A percentile compares a stretch with the other conserved stretches of the same genome.
These are phyloP conservation scores for Coremacera marginata DNA, from an alignment of 2,888 invertebrate species.

Conservation along the genomic window DNA sequence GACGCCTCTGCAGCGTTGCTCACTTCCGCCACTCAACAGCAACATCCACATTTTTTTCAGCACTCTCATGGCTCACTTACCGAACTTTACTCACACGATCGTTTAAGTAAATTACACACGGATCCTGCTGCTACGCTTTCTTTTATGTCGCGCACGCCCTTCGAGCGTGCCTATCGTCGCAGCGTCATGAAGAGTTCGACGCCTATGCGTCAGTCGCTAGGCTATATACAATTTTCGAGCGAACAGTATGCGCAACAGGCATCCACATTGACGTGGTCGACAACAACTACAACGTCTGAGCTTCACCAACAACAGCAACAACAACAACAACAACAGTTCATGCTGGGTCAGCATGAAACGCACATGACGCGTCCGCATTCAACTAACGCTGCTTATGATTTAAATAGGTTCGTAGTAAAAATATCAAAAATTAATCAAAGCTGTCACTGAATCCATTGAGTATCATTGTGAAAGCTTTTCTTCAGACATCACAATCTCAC, in stretches of 20 bases:
- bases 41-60: slow-evolving; percentile 34
- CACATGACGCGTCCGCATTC: slow-evolving; percentile 57
- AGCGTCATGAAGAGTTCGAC: slow-evolving; percentile 63
- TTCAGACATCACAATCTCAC: background rate
- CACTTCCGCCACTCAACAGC: background rate
- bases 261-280: background rate
- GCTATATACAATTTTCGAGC: slow-evolving; percentile 52
- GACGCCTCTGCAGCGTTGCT: slow-evolving; percentile 46
- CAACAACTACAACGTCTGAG: background rate
- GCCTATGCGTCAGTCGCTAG: slow-evolving; percentile 61
- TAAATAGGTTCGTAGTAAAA: slow-evolving; percentile 64
- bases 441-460: background rate
- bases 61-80: slow-evolving; percentile 55
- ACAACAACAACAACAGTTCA: slow-evolving; percentile 36
- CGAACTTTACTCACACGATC: slow-evolving; percentile 56
- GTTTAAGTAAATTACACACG: slow-evolving; percentile 51
- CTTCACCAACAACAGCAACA: slow-evolving; percentile 27
- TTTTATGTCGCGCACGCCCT: slow-evolving; percentile 67
- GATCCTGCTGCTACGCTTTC: slow-evolving; percentile 51
- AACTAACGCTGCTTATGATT: slow-evolving; percentile 63
- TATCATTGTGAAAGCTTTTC: slow-evolving; percentile 17
- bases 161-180: slow-evolving; percentile 68
- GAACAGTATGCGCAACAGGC: slow-evolving; percentile 34
- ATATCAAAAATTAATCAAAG: background rate
- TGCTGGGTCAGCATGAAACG: slow-evolving; percentile 48